Evolutionary conservation across 2,888 invertebrate genomes (phyloP), one percentile per base, ranked within the genome.

Genomic region (Dryocosmus kuriphilus): DNA sequence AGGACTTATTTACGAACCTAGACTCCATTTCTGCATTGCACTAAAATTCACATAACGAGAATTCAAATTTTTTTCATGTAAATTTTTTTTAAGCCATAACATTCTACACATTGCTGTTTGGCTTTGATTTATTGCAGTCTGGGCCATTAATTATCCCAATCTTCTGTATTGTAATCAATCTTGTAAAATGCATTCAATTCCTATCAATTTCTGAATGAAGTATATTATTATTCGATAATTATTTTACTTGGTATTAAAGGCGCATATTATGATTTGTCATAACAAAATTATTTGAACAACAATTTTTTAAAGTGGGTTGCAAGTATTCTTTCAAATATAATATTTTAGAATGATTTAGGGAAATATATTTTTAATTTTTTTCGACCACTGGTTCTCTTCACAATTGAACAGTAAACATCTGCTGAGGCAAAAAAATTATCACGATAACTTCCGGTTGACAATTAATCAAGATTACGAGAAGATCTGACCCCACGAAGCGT

Each of bases 391-490:
- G 22, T 55, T 22, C 51, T 7, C n/a, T 51, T 8, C 9, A n/a
- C 30, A 60, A 60, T 41, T 55, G 2, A 74, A 74, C 4, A n/a
- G 74, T 30, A 81, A 79, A 41, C 46, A 51, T 77, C 80, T 62
- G 76, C 71, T 71, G 78, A 77, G 78, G 80, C 75, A 51, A 51
- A 46, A 51, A 67, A 46, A 16, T 27, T 14, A 46, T 46, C 24
- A 19, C 57, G 24, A 3, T 77, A 80, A 84, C 86, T 80, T 77
- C 82, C 79, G 80, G 81, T 82, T 77, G 78, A 84, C 88, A 85
- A 89, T 90, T 90, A 90, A 90, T 90, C 89, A 90, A 88, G 89
- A 90, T 90, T 89, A 90, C 82, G 81, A 80, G 75, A 85, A 86
- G 85, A 85, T 83, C 79, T 82, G 85, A 87, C 85, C 86, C 82